A percentile compares a stretch with the other conserved stretches of the same genome.
Evolutionary conservation across 2,888 invertebrate species (phyloP).

Genomic region (Nipponacmea schrenckii): DNA sequence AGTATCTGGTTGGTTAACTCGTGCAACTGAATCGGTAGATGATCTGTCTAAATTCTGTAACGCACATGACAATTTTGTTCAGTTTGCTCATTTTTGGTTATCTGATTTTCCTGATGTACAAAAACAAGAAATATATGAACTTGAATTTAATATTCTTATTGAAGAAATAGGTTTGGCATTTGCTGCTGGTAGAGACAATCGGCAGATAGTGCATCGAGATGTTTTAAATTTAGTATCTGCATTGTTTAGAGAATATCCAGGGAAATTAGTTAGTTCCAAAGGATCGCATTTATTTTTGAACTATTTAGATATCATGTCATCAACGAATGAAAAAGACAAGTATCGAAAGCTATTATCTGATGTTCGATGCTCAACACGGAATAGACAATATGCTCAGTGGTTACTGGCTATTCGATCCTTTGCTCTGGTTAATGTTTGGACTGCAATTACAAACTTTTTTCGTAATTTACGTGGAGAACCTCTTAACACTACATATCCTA

Average conservation of each 20-base stretch:
- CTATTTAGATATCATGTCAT: conserved; percentile 61
- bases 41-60: conserved; percentile 56
- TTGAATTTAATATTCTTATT: conserved; percentile 61
- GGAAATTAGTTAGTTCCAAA: conserved; percentile 52
- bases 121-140: conserved; percentile 60
- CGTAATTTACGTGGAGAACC: conserved; percentile 47
- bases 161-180: conserved; percentile 63
- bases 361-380: conserved; percentile 62
- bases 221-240: conserved; percentile 57
- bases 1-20: conserved; percentile 60
- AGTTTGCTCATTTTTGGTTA: conserved; percentile 67
- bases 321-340: conserved; percentile 46
- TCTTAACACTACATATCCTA: conserved; percentile 6
- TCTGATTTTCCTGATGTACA: conserved; percentile 59
- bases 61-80: conserved; percentile 59
- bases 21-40: conserved; percentile 55
- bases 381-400: conserved; percentile 65
- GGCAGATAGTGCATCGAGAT: conserved; percentile 52
- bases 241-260: conserved; percentile 64
- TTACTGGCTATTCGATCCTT: conserved; percentile 62
- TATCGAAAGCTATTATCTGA: conserved; percentile 63
- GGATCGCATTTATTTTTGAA: conserved; percentile 62
- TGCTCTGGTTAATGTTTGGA: conserved; percentile 64
- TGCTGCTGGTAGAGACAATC: conserved; percentile 54
- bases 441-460: conserved; percentile 63